Percentiles rank a stretch among this genome's conserved stretches.
phyloP scores from a whole-genome alignment of 2,797 vertebrate genomes.

The Falco cherrug region DNA sequence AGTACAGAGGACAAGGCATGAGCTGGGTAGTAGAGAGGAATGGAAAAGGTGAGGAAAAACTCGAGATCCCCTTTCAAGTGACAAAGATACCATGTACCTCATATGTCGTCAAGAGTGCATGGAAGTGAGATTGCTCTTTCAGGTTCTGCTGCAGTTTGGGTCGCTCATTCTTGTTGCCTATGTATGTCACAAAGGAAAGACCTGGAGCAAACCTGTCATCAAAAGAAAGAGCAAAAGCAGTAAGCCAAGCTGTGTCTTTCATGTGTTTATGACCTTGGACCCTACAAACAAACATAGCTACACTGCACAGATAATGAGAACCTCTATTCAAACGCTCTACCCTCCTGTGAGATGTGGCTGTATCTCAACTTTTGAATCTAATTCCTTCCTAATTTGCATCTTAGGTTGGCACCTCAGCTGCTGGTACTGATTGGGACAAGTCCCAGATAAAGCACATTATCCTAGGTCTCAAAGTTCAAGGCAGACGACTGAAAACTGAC shows the following conservation, averaged over 20 bases:
- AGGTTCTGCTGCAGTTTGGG: slow-evolving; percentile 79
- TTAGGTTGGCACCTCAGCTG: background rate
- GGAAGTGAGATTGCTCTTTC: slow-evolving; percentile 61
- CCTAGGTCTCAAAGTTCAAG: background rate
- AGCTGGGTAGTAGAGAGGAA: background rate
- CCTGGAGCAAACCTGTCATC: slow-evolving; percentile 82
- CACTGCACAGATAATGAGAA: background rate
- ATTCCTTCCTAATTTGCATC: background rate
- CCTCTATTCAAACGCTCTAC: background rate
- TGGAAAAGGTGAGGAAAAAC: background rate
- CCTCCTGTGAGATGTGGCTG: background rate
- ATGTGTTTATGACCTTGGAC: background rate
- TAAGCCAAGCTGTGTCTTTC: background rate
- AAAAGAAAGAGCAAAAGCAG: background rate
- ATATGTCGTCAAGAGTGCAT: slow-evolving; percentile 88
- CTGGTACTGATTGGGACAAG: background rate
- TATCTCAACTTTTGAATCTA: background rate
- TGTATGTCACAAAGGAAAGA: slow-evolving; percentile 83
- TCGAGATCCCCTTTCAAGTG: background rate
- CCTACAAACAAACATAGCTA: background rate
- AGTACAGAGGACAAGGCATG: background rate
- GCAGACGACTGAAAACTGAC: background rate
- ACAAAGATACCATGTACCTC: slow-evolving; percentile 75
- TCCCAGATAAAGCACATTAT: background rate
- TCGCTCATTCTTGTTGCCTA: slow-evolving; percentile 86